A percentile compares a stretch with the other conserved stretches of the same genome.
Conservation (phyloP, 2,797 vertebrate species). For the Takifugu ocellatus region DNA sequence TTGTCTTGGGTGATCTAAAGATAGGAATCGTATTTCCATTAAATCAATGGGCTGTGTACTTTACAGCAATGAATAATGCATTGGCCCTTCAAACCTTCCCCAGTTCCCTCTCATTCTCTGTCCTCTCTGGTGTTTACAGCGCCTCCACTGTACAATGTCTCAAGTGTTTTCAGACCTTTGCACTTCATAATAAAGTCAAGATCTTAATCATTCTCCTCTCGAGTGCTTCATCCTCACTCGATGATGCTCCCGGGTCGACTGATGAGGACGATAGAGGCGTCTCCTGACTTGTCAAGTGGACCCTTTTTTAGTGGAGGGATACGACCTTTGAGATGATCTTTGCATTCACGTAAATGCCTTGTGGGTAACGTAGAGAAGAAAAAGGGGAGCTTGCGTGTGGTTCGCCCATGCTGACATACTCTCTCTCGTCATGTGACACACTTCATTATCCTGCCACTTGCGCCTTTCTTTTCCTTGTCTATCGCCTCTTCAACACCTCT, state of each 20-base stretch:
- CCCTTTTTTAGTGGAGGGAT: slow-evolving; percentile 16
- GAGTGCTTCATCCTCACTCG: slow-evolving; percentile 53
- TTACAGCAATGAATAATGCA: slow-evolving; percentile 74
- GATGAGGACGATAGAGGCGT: slow-evolving; percentile 29
- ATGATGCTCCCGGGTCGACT: slow-evolving; percentile 43
- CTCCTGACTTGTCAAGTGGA: slow-evolving; percentile 17
- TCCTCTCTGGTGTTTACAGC: slow-evolving; percentile 41
- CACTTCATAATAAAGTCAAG: slow-evolving; percentile 68
- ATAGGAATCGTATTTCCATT: slow-evolving; percentile 78
- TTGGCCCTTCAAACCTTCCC: slow-evolving; percentile 43
- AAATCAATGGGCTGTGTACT: slow-evolving; percentile 74
- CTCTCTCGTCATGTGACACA: slow-evolving; percentile 13
- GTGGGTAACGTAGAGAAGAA: not conserved
- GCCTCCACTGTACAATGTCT: slow-evolving; percentile 37
- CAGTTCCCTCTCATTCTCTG: slow-evolving; percentile 21
- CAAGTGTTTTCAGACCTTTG: slow-evolving; percentile 69
- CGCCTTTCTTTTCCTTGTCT: slow-evolving; percentile 27
- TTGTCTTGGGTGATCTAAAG: slow-evolving; percentile 73
- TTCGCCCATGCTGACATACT: slow-evolving; percentile 9
- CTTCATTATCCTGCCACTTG: slow-evolving; percentile 42
- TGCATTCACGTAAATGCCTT: slow-evolving; percentile 9
- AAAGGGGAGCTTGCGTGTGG: not conserved
- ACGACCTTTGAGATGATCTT: slow-evolving; percentile 31
- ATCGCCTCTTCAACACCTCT: slow-evolving; percentile 44
- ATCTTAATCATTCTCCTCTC: slow-evolving; percentile 47